Conservation (phyloP, 2,888 invertebrate species). For the Magallana nippona region DNA sequence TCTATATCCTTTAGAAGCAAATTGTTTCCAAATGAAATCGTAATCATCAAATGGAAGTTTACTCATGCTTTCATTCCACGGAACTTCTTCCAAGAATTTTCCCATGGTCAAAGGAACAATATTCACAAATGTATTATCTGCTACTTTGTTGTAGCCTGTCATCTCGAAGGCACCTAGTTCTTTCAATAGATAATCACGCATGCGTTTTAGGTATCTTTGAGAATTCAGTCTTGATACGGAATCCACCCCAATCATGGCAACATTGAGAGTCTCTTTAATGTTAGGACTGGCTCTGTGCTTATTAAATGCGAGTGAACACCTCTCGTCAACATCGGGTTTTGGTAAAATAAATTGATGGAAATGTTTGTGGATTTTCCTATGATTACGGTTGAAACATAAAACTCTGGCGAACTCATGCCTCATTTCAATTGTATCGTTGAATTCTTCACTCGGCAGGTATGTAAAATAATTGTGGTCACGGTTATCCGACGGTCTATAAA, state of each 20-base stretch:
- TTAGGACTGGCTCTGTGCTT: conserved; percentile 32
- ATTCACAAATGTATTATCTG: conserved; percentile 93
- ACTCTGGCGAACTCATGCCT: conserved; percentile 69
- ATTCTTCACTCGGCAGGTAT: conserved; percentile 37
- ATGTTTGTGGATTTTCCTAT: conserved; percentile 66
- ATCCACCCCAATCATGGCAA: conserved; percentile 90
- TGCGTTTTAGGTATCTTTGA: conserved; percentile 89
- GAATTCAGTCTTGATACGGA: conserved; percentile 92
- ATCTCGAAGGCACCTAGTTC: conserved; percentile 87
- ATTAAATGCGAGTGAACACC: conserved; percentile 78
- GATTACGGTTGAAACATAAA: conserved; percentile 63
- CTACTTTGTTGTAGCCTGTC: conserved; percentile 94
- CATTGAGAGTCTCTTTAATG: conserved; percentile 81
- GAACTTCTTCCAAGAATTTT: conserved; percentile 51
- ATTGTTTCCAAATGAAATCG: conserved; percentile 91
- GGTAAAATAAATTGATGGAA: conserved; percentile 86
- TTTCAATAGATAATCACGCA: conserved; percentile 82
- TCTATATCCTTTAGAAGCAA: conserved; percentile 86
- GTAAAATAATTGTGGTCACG: conserved; percentile 36
- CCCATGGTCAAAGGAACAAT: conserved; percentile 86
- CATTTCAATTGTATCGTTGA: conserved; percentile 46
- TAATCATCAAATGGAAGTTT: conserved; percentile 77
- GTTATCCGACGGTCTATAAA: conserved; percentile 60
- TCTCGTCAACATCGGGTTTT: conserved; percentile 92
- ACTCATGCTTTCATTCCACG: conserved; percentile 45